Evolutionary conservation across 1,140 invertebrate species (phyloP).

Genomic region (Lasaia peninsularis): DNA sequence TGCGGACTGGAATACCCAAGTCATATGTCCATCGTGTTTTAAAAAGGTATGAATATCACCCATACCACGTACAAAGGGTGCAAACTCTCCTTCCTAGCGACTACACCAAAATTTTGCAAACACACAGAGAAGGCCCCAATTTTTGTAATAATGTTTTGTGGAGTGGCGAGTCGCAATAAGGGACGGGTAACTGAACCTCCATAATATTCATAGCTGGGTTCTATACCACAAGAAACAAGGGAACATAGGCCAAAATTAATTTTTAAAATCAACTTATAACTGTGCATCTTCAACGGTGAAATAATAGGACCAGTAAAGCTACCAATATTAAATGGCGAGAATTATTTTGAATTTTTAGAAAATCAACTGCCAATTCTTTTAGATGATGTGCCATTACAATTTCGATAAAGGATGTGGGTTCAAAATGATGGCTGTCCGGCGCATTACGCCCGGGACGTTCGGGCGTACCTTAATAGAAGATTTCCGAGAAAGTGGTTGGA

Average conservation of each 20-base stretch:
- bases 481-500: neutral
- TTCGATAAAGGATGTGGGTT: no score
- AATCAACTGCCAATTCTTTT: neutral
- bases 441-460: neutral
- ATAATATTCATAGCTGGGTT: neutral
- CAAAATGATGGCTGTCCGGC: no score
- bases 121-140: no score
- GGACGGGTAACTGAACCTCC: no score
- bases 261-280: neutral
- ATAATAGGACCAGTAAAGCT: neutral
- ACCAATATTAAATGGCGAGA: neutral
- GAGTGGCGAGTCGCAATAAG: no score
- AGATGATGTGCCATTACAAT: neutral
- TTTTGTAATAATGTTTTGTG: no score
- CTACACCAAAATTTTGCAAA: no score
- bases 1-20: no score
- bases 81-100: no score
- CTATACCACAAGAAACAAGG: neutral
- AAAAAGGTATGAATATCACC: no score
- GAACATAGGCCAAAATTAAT: neutral
- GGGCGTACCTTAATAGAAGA: neutral
- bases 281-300: neutral
- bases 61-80: no score
- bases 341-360: neutral
- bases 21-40: no score